These are phyloP conservation scores for Aegotheles bennettii DNA, from an alignment of 2,113 vertebrate species.

Conservation along the genomic window DNA sequence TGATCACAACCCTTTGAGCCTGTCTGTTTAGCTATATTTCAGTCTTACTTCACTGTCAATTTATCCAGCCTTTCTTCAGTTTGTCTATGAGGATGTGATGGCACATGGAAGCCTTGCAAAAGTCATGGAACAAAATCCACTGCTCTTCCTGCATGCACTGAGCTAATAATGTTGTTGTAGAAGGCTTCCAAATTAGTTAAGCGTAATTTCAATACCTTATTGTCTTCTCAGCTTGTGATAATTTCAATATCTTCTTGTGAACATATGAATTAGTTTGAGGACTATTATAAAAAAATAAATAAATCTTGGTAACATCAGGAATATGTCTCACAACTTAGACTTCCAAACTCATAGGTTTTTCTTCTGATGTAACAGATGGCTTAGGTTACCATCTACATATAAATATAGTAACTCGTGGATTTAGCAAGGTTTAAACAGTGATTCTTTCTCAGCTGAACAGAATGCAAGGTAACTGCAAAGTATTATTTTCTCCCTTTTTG, in stretches of 20 bases:
- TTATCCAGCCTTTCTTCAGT: background rate
- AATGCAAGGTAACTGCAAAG: background rate
- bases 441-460: background rate
- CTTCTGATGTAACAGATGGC: background rate
- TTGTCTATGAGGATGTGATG: background rate
- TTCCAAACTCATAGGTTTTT: background rate
- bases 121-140: background rate
- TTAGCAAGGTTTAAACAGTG: background rate
- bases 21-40: background rate
- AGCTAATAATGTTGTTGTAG: background rate
- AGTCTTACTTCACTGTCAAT: background rate
- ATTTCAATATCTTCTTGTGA: background rate
- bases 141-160: background rate
- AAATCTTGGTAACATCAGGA: background rate
- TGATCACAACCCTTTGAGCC: background rate
- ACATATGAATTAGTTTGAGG: background rate
- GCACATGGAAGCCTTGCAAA: background rate
- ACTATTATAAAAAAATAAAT: background rate
- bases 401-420: background rate
- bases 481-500: background rate
- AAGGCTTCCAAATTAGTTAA: background rate
- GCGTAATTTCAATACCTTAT: background rate
- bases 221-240: background rate
- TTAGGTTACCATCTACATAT: background rate
- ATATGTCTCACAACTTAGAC: background rate